These are phyloP conservation scores for Limnephilus lunatus DNA, from an alignment of 2,888 invertebrate species.

Conservation along the genomic window DNA sequence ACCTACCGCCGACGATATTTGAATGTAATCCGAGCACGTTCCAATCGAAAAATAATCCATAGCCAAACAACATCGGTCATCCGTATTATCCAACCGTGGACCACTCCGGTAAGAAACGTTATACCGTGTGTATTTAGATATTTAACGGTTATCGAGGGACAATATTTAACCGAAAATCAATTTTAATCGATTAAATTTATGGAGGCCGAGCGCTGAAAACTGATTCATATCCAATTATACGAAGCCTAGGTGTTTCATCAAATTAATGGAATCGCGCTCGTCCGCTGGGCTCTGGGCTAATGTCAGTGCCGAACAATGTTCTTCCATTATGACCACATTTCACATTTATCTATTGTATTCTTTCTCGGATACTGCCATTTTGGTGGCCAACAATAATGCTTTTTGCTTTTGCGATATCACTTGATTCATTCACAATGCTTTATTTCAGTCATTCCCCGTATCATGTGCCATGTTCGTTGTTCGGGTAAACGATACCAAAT, in stretches of 20 bases:
- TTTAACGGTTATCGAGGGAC: not conserved
- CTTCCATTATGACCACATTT: slow-evolving; percentile 1
- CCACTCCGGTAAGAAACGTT: not conserved
- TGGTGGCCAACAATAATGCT: not conserved
- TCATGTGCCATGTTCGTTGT: not conserved
- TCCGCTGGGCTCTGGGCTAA: slow-evolving; percentile 23
- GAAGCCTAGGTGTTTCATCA: slow-evolving; percentile 28
- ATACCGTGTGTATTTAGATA: not conserved
- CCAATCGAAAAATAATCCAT: slow-evolving; percentile 66
- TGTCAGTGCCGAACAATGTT: slow-evolving; percentile 10
- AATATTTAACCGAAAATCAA: slow-evolving; percentile 9
- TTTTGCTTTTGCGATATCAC: slow-evolving; percentile 13
- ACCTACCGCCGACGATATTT: slow-evolving; percentile 45
- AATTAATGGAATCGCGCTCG: not conserved
- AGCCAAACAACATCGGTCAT: slow-evolving; percentile 64
- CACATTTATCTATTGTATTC: not conserved
- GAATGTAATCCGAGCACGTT: slow-evolving; percentile 65
- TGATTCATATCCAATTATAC: slow-evolving; percentile 23
- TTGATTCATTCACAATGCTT: slow-evolving; percentile 15
- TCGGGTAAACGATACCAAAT: not conserved
- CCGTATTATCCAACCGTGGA: not conserved
- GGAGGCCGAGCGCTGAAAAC: slow-evolving; percentile 9
- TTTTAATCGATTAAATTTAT: slow-evolving; percentile 18
- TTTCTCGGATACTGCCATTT: slow-evolving; percentile 19
- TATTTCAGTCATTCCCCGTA: slow-evolving; percentile 5